Evolutionary conservation across 92 coral and sea anemone species (phyloP), one percentile per base, ranked within the genome.

Genomic region (Phymanthus crucifer): DNA sequence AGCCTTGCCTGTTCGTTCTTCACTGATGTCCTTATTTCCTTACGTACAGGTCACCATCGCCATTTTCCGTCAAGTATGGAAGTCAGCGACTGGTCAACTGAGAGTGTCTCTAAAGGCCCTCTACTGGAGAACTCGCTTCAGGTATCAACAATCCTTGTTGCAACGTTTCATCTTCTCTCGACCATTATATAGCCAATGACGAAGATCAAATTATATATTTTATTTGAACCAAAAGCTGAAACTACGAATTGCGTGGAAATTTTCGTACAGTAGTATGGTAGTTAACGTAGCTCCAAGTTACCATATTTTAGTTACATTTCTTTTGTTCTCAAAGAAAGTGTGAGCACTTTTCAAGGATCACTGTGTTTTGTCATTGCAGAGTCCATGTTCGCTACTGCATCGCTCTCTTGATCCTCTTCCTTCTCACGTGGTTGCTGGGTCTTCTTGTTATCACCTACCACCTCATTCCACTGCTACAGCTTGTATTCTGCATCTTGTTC

Each of bases 361-460:
- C 11, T 17, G 9, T 38, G 3, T 47, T 31, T 77, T 24, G 17
- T 1, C 6, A n/a, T 80, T 70, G 0, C 82, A 92, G 97, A 70
- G 97, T 92, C 6, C 97, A 84, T 35, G 90, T 89, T 43, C 91
- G 93, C 23, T 92, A 92, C 80, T 89, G 84, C 35, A 48, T 92
- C 64, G 85, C 91, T 32, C 71, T 92, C 54, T 83, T 87, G 67
- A 56, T 89, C 21, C 91, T 92, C 84, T 84, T 89, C 32, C 67
- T 92, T 24, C 3, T 89, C 40, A 89, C 86, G 40, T 92, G 97
- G 97, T 56, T 92, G 70, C 61, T 90, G 37, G 97, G 97, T n/a
- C 57, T 89, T 66, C 86, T 92, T 27, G 73, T 92, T 68, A 71
- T 90, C 45, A 71, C 86, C 3, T 92, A 82, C 66, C 68, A 64